Base-by-base conservation (phyloP, 2,113 vertebrate species). In the Edolisoma coerulescens region DNA sequence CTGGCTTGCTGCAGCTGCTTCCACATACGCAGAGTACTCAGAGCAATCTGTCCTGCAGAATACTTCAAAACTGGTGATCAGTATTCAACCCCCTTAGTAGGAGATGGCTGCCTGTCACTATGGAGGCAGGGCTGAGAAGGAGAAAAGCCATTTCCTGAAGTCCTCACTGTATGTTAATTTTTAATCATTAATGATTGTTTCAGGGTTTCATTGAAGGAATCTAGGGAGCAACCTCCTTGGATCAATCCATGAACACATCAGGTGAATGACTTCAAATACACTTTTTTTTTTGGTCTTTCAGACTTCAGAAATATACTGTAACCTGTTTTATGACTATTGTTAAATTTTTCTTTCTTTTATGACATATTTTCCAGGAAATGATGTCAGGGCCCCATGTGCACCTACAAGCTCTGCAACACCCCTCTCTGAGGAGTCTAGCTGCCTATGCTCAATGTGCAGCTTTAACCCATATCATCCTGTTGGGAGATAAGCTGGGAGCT, bases 21-120 rank as follows among this genome's bases (percentile, higher is more conserved):
- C 65, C 22, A 64, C 0, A 0, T n/a, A 50, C 2, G 7, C 21
- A 73, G 57, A 47, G 27, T 84, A 19, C 30, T 81, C 50, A 71
- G 74, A 54, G 39, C 23, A 60, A 49, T 39, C 53, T 79, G n/a
- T 42, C 23, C 79, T 79, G 28, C n/a, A 89, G 41, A 61, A 53
- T 61, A 11, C 28, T 82, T 53, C 28, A 73, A 30, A 78, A 47
- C 10, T 47, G 30, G 23, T 47, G 71, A 67, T 80, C 42, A n/a
- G 4, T 73, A 53, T 77, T 80, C 53, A 85, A 6, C 6, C 10
- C n/a, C 13, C 39, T 70, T 37, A 63, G 59, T 5, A 42, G 57
- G 47, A 69, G 21, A 32, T 64, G 50, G 10, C 18, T 93, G 19
- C 23, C 33, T 82, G 39, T 74, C 54, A 54, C 80, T 76, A 28